Evolutionary conservation across 1,140 invertebrate species (phyloP).

Genomic region (Eupristina koningsbergeri): DNA sequence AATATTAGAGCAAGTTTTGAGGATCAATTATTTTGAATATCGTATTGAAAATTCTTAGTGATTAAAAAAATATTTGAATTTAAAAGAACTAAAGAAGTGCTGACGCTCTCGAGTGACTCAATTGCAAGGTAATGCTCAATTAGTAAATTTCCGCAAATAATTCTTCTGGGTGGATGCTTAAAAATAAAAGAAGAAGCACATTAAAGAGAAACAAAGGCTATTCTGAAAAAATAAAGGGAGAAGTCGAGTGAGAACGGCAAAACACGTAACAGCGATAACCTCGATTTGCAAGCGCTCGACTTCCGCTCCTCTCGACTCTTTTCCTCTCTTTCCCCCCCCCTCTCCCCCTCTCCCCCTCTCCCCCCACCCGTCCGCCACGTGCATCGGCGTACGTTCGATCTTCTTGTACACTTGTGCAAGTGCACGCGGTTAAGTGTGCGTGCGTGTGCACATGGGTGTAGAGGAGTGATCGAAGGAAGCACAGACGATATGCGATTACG

Average conservation of each 20-base stretch:
- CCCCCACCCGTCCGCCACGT: constrained; percentile 1
- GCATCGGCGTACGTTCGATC: constrained; percentile 18
- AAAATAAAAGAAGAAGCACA: not conserved
- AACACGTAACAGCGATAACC: constrained; percentile 17
- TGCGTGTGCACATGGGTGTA: too few species aligned
- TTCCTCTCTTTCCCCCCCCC: not conserved
- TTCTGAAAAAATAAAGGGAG: not conserved
- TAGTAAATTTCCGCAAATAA: not conserved
- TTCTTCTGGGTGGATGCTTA: not conserved
- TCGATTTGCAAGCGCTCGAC: constrained; percentile 18
- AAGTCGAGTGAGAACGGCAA: not conserved
- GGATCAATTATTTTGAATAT: not conserved
- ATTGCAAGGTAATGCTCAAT: not conserved
- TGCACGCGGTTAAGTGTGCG: too few species aligned
- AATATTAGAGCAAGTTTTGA: not conserved
- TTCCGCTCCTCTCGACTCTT: not conserved
- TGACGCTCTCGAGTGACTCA: not conserved
- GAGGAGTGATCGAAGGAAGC: too few species aligned
- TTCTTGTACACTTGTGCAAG: too few species aligned
- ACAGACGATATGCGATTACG: not conserved
- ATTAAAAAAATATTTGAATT: too few species aligned
- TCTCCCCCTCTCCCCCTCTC: not conserved
- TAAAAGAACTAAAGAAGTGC: too few species aligned
- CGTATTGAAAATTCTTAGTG: too few species aligned
- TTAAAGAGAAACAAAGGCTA: not conserved